Base-by-base conservation (phyloP, 2,113 vertebrate genomes). In the Brienomyrus longianalis region DNA sequence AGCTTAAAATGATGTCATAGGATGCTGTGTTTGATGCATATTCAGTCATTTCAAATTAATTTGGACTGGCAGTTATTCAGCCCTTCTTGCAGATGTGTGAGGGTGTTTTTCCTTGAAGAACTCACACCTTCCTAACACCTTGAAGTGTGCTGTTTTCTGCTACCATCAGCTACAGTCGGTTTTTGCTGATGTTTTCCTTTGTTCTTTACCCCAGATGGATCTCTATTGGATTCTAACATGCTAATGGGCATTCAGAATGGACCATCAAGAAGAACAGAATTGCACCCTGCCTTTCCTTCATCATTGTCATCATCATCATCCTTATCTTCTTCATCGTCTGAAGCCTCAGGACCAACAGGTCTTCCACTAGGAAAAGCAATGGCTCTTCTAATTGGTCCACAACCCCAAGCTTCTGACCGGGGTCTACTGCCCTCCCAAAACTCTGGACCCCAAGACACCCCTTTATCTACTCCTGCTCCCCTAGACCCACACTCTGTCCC, bases 271-370 rank as follows among this genome's bases (percentile, higher is more conserved):
- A 92, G 88, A 93, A 93, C 89, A 91, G 94, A 87, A 52, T 93
- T 94, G 90, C 94, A 93, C 31, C 94, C 91, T 45, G 94, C 95
- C 95, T 97, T 96, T 96, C 90, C 93, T 83, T 93, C 92, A 88
- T 94, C 94, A 45, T 54, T 10, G 10, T 87, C 17, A 50, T 85
- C 54, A 59, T 56, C 62, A 27, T 70, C 62, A 70, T 70, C 62
- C 62, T 70, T 70, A 43, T 52, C 90, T 91, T 51, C 84, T 50
- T 86, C 84, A 17, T 86, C 27, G 90, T 92, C 92, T 43, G 91
- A 94, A 92, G 91, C 94, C 93, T 95, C 89, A 87, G 92, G 92
- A 88, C 93, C 90, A 90, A 89, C 90, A 89, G 90, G 89, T 88
- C 92, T 94, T 31, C 90, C 92, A 90, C 91, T 51, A 51, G 62